Percentiles rank a stretch among this genome's conserved stretches.
Evolutionary conservation across 2,113 vertebrate genomes (phyloP).

Genomic region (Peromyscus polionotus): DNA sequence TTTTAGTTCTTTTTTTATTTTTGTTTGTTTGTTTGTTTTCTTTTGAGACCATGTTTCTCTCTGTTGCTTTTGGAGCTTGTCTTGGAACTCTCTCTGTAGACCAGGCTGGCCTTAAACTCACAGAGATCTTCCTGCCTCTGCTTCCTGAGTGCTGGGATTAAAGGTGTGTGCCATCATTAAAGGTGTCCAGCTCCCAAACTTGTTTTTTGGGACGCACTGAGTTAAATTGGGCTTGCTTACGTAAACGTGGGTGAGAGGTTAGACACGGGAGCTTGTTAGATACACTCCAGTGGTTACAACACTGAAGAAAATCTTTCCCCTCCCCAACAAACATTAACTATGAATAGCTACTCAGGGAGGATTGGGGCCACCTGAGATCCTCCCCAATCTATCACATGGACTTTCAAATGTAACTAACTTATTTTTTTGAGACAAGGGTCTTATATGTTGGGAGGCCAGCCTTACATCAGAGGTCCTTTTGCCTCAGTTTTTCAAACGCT

Average conservation of each 20-base stretch:
- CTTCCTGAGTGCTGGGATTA: no score
- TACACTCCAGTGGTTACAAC: background rate
- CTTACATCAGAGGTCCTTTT: background rate
- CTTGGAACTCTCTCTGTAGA: no score
- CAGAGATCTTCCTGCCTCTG: no score
- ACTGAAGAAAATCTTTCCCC: background rate
- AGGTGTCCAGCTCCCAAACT: no score
- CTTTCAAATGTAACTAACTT: background rate
- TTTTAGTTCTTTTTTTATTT: no score
- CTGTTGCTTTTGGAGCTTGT: no score
- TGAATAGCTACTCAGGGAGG: background rate
- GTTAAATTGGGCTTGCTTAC: background rate
- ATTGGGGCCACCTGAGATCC: no score
- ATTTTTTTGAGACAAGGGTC: background rate
- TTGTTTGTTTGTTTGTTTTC: no score
- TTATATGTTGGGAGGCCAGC: no score
- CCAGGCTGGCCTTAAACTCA: no score
- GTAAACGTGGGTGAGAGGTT: background rate
- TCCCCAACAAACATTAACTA: background rate
- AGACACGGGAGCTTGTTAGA: background rate
- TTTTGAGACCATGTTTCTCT: no score
- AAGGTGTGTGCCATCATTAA: no score
- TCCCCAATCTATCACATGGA: background rate
- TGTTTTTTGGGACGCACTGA: background rate
- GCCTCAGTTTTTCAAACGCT: background rate